Conservation (phyloP, 2,797 vertebrate genomes). For the Champsocephalus gunnari region DNA sequence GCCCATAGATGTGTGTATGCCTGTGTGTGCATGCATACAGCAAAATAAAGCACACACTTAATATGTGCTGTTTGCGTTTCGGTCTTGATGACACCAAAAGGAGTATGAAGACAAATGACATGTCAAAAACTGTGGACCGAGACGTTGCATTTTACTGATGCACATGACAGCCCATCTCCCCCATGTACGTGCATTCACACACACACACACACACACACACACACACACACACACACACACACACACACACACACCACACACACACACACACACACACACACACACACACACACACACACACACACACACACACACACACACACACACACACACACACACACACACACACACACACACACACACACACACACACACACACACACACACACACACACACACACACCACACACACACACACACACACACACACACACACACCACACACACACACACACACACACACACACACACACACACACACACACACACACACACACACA, state of each 20-base stretch:
- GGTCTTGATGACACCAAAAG: constrained; percentile 67
- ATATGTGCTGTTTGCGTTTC: constrained; percentile 49
- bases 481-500: constrained; percentile 30
- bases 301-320: constrained; percentile 30
- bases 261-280: constrained; percentile 30
- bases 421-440: constrained; percentile 31
- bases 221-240: constrained; percentile 28
- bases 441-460: constrained; percentile 30
- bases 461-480: constrained; percentile 30
- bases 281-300: constrained; percentile 30
- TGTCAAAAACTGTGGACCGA: constrained; percentile 74
- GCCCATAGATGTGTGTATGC: constrained; percentile 2
- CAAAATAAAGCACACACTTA: constrained; percentile 44
- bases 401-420: constrained; percentile 25
- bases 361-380: constrained; percentile 28
- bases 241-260: constrained; percentile 31
- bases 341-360: constrained; percentile 6
- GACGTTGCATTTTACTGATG: constrained; percentile 75
- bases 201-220: constrained; percentile 29
- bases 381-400: constrained; percentile 31
- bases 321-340: constrained; percentile 6
- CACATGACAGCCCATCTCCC: constrained; percentile 69
- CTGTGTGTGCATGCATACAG: constrained; percentile 5
- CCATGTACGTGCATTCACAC: neutral
- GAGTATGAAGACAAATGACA: constrained; percentile 79